phyloP scores from a whole-genome alignment of 2,888 invertebrate genomes.

The Gryllus longicercus region DNA sequence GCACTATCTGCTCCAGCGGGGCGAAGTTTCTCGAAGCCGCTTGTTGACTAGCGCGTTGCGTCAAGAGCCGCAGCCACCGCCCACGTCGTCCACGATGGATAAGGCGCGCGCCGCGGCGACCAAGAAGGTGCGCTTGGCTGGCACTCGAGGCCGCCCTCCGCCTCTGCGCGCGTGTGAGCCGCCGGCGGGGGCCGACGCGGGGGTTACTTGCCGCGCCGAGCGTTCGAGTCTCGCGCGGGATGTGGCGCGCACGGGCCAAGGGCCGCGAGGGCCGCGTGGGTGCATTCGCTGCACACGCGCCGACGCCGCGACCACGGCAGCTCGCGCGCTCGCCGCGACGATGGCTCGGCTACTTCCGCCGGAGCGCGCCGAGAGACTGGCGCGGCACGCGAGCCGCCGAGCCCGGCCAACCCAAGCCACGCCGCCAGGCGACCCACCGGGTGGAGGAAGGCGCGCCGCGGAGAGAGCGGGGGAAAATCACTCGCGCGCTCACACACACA shows the following conservation, averaged over 20 bases:
- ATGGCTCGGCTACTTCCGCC: slow-evolving; percentile 17
- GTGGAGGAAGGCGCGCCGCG: neutral
- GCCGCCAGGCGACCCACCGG: neutral
- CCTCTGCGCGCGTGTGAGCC: neutral
- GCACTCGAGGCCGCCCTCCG: neutral
- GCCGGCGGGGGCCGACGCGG: neutral
- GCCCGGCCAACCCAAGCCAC: neutral
- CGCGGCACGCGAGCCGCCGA: slow-evolving; percentile 1
- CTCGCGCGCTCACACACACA: neutral
- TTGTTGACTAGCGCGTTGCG: too few species aligned
- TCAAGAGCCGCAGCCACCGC: too few species aligned
- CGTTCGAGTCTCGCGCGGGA: too few species aligned
- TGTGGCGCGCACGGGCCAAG: too few species aligned
- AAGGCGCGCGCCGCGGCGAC: neutral
- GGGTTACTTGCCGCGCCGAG: neutral
- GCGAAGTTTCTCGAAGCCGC: too few species aligned
- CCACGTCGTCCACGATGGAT: too few species aligned
- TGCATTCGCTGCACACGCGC: too few species aligned
- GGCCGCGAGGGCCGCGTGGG: too few species aligned
- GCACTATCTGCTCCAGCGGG: too few species aligned
- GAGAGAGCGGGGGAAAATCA: slow-evolving; percentile 5
- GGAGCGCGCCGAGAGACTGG: neutral
- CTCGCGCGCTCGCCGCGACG: neutral
- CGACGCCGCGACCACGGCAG: too few species aligned
- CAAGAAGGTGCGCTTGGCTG: neutral